Evolutionary conservation across 1,140 invertebrate species (phyloP).

Genomic region (Stratiolaelaps scimitus): DNA sequence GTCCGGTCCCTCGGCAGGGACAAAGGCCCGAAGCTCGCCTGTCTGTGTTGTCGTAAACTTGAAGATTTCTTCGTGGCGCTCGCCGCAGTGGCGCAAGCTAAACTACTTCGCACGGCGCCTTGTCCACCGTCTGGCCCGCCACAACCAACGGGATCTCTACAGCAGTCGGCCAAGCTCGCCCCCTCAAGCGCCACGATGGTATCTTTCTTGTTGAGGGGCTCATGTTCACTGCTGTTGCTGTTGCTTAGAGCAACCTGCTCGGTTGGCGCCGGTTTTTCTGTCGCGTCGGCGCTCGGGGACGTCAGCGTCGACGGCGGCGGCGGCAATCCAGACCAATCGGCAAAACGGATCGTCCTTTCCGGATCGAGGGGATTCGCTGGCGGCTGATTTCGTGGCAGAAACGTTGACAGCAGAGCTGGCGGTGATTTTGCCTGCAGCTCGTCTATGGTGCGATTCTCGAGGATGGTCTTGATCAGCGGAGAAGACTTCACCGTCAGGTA

Average conservation of each 20-base stretch:
- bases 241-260: too few species aligned
- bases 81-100: slow-evolving; percentile 23
- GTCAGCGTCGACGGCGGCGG: too few species aligned
- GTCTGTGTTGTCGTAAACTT: slow-evolving; percentile 24
- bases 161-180: slow-evolving; percentile 3
- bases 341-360: too few species aligned
- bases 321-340: too few species aligned
- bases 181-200: not conserved
- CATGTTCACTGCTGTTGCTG: too few species aligned
- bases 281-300: too few species aligned
- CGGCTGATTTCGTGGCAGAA: too few species aligned
- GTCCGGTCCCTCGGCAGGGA: slow-evolving; percentile 16
- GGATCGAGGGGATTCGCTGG: too few species aligned
- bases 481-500: slow-evolving; percentile 33
- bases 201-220: too few species aligned
- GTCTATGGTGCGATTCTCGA: not conserved
- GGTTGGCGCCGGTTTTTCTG: too few species aligned
- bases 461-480: slow-evolving; percentile 22
- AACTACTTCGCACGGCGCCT: not conserved
- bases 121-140: not conserved
- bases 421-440: too few species aligned
- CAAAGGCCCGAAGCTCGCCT: slow-evolving; percentile 25
- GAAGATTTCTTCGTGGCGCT: slow-evolving; percentile 22
- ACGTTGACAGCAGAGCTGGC: too few species aligned
- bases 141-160: not conserved